Base-by-base conservation (phyloP, 1,140 invertebrate species). In the Notospermus geniculatus region DNA sequence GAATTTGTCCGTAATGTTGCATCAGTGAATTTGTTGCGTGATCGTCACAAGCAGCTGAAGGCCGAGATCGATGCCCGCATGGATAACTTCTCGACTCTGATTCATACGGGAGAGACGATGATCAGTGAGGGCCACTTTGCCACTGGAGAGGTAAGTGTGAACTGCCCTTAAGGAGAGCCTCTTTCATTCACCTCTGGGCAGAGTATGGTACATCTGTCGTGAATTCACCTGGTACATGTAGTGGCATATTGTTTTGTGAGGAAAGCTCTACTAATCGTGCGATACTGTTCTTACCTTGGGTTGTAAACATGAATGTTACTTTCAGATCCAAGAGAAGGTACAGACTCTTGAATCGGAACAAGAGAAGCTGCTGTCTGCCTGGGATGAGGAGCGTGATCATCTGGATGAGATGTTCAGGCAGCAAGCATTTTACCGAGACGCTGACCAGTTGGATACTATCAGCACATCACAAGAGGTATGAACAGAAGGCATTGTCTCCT, bases 281-380 rank as follows among this genome's bases (percentile, higher is more conserved):
- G 32, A 15, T 36, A 4, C 32, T 36, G 4, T 36, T 36, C 15
- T 36, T 7, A 36, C 5, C 4, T 36, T 15, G 32, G 4, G 32
- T 50, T 50, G 4, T n/a, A 50, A 50, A 23, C n/a, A 50, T 50
- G 4, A 9, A 4, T 27, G 4, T 50, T 50, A n/a, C n/a, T 50
- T 50, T 50, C 46, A 50, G 95, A 98, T 85, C 86, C 92, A 82
- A 94, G 93, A 93, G 89, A 97, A 84, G 91, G 96, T 83, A 80
- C 93, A 61, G 89, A 93, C 82, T 85, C 79, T 93, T 88, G 93
- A 81, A 81, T 95, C 84, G 91, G 97, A 84, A 91, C 97, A 43
- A 96, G 97, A 84, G 92, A 97, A 81, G 96, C 97, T 83, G 91
- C 94, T 41, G 84, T 93, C 78, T 92, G 98, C 85, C 91, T 97